A percentile compares a stretch with the other conserved stretches of the same genome.
Evolutionary conservation across 2,113 vertebrate genomes (phyloP).

Genomic region (Notarius quadriscutis): DNA sequence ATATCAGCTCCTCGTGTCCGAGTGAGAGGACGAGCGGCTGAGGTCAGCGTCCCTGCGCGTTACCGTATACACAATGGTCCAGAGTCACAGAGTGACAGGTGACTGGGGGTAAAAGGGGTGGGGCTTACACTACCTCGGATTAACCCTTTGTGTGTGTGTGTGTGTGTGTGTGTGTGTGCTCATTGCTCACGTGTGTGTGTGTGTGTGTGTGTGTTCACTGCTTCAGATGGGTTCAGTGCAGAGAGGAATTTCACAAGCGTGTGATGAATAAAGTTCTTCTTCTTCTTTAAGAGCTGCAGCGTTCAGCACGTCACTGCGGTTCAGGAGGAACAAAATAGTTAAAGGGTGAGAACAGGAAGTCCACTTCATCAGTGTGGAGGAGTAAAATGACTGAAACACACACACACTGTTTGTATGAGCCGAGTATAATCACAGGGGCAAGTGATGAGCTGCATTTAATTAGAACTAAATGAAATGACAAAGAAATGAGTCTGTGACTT

Average conservation of each 20-base stretch:
- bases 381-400: background rate
- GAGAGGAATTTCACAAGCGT: too few relatives aligned
- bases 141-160: too few relatives aligned
- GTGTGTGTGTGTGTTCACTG: too few relatives aligned
- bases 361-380: background rate
- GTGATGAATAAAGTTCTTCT: too few relatives aligned
- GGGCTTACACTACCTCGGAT: background rate
- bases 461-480: slow-evolving; percentile 53
- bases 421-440: slow-evolving; percentile 35
- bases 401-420: slow-evolving; percentile 31
- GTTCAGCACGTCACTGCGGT: background rate
- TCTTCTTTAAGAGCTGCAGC: too few relatives aligned
- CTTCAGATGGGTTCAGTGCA: too few relatives aligned
- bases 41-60: background rate
- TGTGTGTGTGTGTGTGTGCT: too few relatives aligned
- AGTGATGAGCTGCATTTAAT: slow-evolving; percentile 58
- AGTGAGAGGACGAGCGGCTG: background rate
- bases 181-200: too few relatives aligned
- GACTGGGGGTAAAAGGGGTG: background rate
- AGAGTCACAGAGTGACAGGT: background rate
- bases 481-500: slow-evolving; percentile 37
- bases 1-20: background rate
- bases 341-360: background rate
- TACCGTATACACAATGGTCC: background rate
- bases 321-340: background rate